These are phyloP conservation scores for Drepanosiphum platanoidis DNA, from an alignment of 2,888 invertebrate species.

Conservation along the genomic window DNA sequence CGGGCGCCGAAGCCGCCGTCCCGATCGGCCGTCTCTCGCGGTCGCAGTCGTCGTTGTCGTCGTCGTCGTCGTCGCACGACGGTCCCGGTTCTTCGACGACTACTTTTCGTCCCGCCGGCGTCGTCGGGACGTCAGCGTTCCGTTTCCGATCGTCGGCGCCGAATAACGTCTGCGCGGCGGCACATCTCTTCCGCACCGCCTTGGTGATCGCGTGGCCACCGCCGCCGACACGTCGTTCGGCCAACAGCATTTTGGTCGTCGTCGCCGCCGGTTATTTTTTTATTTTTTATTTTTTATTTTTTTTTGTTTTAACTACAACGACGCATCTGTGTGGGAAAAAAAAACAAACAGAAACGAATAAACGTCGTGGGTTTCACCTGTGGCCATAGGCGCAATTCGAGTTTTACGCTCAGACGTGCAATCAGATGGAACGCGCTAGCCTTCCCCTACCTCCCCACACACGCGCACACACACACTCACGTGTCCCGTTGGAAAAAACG, in stretches of 20 bases:
- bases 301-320: conserved; percentile 5
- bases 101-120: neutral
- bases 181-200: neutral
- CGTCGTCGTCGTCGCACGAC: neutral
- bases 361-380: conserved; percentile 20
- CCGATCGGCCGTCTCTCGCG: neutral
- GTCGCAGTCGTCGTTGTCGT: neutral
- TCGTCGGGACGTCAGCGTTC: no score
- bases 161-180: neutral
- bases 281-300: no score
- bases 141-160: neutral
- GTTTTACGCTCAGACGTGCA: neutral
- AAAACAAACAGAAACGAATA: conserved; percentile 26
- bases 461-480: neutral
- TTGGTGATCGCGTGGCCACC: neutral
- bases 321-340: conserved; percentile 41
- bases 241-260: neutral
- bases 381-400: conserved; percentile 25
- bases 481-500: no score
- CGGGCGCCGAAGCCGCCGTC: neutral
- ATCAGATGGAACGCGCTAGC: neutral
- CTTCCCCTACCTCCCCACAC: neutral
- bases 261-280: neutral
- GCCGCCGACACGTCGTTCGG: neutral
- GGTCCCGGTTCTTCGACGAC: neutral